phyloP scores from a whole-genome alignment of 2,113 vertebrate genomes.

The Barbus barbus region DNA sequence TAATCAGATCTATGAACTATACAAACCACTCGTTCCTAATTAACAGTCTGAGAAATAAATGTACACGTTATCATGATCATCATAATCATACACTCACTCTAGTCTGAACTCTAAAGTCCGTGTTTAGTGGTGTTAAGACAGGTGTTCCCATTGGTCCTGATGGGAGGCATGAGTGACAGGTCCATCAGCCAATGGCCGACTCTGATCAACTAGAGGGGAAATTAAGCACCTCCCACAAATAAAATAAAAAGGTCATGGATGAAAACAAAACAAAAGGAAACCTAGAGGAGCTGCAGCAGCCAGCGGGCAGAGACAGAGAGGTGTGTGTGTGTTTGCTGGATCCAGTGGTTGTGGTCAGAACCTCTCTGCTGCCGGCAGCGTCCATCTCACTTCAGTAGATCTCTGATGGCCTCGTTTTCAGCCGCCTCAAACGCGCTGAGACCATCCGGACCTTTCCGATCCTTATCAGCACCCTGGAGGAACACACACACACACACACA shows the following conservation, averaged over 20 bases:
- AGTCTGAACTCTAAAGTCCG: conserved; percentile 48
- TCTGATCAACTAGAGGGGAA: conserved; percentile 56
- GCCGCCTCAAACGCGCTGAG: conserved; percentile 84
- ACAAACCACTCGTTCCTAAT: conserved; percentile 14
- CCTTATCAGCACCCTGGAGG: conserved; percentile 91
- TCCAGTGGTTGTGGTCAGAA: conserved; percentile 68
- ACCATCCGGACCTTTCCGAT: conserved; percentile 85
- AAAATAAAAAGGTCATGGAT: conserved; percentile 56
- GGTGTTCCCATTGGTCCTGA: conserved; percentile 60
- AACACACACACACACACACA: conserved; percentile 5
- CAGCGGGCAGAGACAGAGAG: conserved; percentile 77
- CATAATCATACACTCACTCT: conserved; percentile 47
- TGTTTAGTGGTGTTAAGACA: conserved; percentile 59
- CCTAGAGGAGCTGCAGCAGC: conserved; percentile 64
- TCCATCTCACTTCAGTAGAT: conserved; percentile 85
- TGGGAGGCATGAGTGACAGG: conserved; percentile 52
- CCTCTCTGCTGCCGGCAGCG: conserved; percentile 53
- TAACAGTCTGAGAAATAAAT: conserved; percentile 61
- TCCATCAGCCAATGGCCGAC: conserved; percentile 63
- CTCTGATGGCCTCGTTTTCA: conserved; percentile 86
- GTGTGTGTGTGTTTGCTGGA: conserved; percentile 59
- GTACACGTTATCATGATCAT: conserved; percentile 46
- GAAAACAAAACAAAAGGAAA: conserved; percentile 72
- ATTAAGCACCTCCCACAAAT: conserved; percentile 32
- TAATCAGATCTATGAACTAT: conserved; percentile 35